Conservation (phyloP, 2,888 invertebrate genomes). For the Lasioglossum oenotherae region DNA sequence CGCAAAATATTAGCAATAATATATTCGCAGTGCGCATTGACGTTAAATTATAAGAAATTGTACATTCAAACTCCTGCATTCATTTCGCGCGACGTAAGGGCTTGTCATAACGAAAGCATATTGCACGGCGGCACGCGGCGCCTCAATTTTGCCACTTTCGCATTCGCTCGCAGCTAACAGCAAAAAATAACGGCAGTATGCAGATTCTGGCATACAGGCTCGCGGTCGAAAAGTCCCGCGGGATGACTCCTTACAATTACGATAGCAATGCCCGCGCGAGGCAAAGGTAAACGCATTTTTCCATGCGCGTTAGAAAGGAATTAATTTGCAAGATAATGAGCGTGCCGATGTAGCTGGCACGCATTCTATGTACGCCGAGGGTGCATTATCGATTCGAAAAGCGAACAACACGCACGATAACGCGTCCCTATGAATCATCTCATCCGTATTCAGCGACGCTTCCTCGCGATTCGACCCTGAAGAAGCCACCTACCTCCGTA, state of each 20-base stretch:
- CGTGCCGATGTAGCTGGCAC: slow-evolving; percentile 57
- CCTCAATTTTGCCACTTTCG: slow-evolving; percentile 20
- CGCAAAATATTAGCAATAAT: too few species aligned
- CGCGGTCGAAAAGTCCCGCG: slow-evolving; percentile 34
- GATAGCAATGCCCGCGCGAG: slow-evolving; percentile 23
- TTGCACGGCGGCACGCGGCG: not conserved
- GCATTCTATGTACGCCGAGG: slow-evolving; percentile 52
- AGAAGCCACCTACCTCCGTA: slow-evolving; percentile 46
- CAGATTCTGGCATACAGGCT: slow-evolving; percentile 30
- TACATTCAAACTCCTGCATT: not conserved
- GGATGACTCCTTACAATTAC: slow-evolving; percentile 57
- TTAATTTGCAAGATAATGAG: slow-evolving; percentile 66
- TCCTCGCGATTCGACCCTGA: slow-evolving; percentile 51
- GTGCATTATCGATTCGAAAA: slow-evolving; percentile 61
- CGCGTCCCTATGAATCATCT: slow-evolving; percentile 59
- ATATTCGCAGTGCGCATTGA: too few species aligned
- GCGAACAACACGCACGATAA: slow-evolving; percentile 58
- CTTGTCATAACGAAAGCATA: slow-evolving; percentile 1
- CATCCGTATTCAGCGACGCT: slow-evolving; percentile 55
- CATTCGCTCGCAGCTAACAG: not conserved
- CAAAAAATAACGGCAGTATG: slow-evolving; percentile 27
- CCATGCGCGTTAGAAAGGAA: slow-evolving; percentile 55
- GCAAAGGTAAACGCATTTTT: slow-evolving; percentile 48
- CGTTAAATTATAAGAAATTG: too few species aligned
- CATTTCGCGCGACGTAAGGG: not conserved